A percentile compares a stretch with the other conserved stretches of the same genome.
phyloP scores from a whole-genome alignment of 2,113 vertebrate genomes.

The Heliornis fulica region DNA sequence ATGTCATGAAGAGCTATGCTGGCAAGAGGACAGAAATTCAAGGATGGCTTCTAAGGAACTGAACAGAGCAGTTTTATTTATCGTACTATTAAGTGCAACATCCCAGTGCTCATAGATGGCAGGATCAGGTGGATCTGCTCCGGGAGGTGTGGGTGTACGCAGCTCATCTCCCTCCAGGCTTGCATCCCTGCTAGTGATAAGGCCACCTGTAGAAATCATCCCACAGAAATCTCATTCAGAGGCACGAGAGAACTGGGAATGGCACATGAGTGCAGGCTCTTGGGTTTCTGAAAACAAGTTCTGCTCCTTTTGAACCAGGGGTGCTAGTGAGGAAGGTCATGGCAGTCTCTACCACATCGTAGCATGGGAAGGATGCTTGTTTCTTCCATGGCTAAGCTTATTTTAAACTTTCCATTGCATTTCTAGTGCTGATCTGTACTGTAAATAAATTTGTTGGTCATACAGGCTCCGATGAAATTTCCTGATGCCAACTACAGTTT shows the following conservation, averaged over 20 bases:
- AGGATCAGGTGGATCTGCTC: neutral
- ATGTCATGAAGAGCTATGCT: neutral
- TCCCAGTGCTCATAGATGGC: neutral
- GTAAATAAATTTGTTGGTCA: neutral
- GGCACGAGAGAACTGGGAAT: neutral
- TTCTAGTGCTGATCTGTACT: neutral
- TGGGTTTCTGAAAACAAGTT: neutral
- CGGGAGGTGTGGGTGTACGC: accelerated
- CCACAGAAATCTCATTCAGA: neutral
- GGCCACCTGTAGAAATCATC: neutral
- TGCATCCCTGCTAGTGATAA: neutral
- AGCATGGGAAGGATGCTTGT: neutral
- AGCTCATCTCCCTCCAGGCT: accelerated
- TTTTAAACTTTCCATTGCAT: neutral
- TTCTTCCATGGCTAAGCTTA: neutral
- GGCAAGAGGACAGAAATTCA: neutral
- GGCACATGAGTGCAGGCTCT: neutral
- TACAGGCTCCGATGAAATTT: neutral
- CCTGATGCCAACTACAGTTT: neutral
- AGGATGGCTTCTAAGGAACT: neutral
- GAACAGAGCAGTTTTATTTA: neutral
- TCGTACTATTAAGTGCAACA: neutral
- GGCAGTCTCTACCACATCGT: neutral
- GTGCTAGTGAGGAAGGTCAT: neutral
- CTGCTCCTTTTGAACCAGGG: neutral